Evolutionary conservation across 2,113 vertebrate genomes (phyloP).

Genomic region (Pomatorhinus ruficollis): DNA sequence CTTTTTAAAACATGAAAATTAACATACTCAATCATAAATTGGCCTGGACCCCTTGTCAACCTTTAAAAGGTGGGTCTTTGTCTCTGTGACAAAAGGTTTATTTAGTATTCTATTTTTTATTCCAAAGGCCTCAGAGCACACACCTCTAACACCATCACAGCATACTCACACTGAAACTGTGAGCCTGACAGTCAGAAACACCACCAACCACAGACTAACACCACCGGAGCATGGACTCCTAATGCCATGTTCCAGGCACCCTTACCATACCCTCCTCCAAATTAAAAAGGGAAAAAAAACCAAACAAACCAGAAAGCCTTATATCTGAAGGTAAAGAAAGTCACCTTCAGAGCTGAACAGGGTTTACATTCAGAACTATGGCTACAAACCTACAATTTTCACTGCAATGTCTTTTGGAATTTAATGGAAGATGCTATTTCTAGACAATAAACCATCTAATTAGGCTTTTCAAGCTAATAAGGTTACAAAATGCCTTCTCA

Average conservation of each 20-base stretch:
- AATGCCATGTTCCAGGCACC: not conserved
- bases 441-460: conserved; percentile 15
- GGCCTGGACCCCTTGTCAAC: not conserved
- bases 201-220: not conserved
- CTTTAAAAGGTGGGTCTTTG: not conserved
- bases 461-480: not conserved
- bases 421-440: conserved; percentile 39
- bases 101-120: not conserved
- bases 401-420: not conserved
- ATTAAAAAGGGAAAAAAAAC: not conserved
- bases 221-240: not conserved
- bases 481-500: not conserved
- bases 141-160: not conserved
- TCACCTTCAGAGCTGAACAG: not conserved
- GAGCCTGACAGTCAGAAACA: not conserved
- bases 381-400: conserved; percentile 31
- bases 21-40: not conserved
- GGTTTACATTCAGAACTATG: not conserved
- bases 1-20: not conserved
- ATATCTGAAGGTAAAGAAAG: not conserved
- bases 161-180: fast-evolving
- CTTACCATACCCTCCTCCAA: not conserved
- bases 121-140: not conserved
- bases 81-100: not conserved
- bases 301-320: not conserved